These are phyloP conservation scores for Lucinisca nassula DNA, from an alignment of 2,888 invertebrate species.

Conservation along the genomic window DNA sequence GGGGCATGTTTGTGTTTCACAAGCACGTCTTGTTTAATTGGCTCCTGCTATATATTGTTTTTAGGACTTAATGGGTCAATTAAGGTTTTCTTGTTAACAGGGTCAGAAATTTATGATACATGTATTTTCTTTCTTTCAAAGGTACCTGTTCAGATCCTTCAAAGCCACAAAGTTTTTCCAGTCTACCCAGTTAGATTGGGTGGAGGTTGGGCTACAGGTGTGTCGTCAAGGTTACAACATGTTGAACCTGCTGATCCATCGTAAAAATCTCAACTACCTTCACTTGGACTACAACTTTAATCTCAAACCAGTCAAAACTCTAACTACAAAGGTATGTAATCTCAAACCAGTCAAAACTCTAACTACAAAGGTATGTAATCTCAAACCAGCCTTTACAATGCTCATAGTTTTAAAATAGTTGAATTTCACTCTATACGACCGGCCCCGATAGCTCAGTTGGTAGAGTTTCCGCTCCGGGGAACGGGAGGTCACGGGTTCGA, in stretches of 20 bases:
- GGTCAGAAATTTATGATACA: no score
- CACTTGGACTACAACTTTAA: constrained; percentile 99
- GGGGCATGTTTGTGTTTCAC: no score
- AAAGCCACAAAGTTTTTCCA: constrained; percentile 99
- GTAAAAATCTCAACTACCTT: constrained; percentile 99
- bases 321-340: constrained; percentile 97
- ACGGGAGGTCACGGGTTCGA: no score
- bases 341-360: constrained; percentile 99
- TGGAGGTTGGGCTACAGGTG: constrained; percentile 98
- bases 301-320: constrained; percentile 99
- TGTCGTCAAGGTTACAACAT: constrained; percentile 99
- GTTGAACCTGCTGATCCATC: constrained; percentile 99
- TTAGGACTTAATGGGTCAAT: no score
- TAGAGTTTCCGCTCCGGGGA: no score
- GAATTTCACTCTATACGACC: no score
- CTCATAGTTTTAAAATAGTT: no score
- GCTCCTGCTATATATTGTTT: no score
- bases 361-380: constrained; percentile 93
- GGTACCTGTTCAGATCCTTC: constrained; percentile 99
- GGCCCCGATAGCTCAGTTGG: no score
- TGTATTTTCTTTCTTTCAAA: constrained; percentile 86
- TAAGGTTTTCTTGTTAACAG: no score
- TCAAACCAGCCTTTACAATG: no score
- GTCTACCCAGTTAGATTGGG: constrained; percentile 99
- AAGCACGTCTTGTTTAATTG: no score